Percentiles rank a stretch among this genome's conserved stretches.
phyloP scores from a whole-genome alignment of 2,113 vertebrate species.

The Lucifuga dentata region DNA sequence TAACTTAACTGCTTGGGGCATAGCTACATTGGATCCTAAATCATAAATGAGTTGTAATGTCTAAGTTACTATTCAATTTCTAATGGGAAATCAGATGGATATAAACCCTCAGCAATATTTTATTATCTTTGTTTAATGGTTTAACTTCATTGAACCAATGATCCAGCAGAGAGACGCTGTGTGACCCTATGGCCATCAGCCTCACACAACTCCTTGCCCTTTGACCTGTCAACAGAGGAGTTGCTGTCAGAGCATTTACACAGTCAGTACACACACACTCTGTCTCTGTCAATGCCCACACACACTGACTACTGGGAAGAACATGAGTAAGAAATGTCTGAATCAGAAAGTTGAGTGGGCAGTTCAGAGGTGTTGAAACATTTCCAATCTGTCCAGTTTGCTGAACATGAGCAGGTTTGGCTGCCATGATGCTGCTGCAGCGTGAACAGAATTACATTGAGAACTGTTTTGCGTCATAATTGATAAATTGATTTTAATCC shows the following conservation, averaged over 20 bases:
- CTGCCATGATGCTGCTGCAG: too few relatives aligned
- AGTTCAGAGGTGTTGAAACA: slow-evolving; percentile 6
- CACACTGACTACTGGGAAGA: slow-evolving; percentile 14
- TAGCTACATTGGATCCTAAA: neutral
- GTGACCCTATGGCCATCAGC: slow-evolving; percentile 58
- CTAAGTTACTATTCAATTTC: too few relatives aligned
- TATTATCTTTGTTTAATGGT: neutral
- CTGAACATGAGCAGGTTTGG: neutral
- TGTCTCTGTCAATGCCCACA: slow-evolving; percentile 30
- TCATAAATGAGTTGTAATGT: neutral
- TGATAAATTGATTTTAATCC: too few relatives aligned
- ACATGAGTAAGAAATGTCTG: slow-evolving; percentile 21
- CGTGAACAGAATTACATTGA: too few relatives aligned
- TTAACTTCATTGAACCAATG: neutral
- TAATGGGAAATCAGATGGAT: neutral
- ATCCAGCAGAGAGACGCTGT: neutral
- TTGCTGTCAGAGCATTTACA: slow-evolving; percentile 43
- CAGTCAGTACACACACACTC: slow-evolving; percentile 63
- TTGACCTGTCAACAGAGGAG: slow-evolving; percentile 66
- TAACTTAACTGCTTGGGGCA: neutral
- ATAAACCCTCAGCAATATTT: neutral
- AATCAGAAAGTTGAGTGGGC: slow-evolving; percentile 26
- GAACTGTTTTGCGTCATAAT: too few relatives aligned
- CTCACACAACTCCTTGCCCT: slow-evolving; percentile 50
- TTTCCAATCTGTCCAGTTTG: slow-evolving; percentile 29